Evolutionary conservation across 1,140 invertebrate genomes (phyloP).

Genomic region (Drosophila navojoa): DNA sequence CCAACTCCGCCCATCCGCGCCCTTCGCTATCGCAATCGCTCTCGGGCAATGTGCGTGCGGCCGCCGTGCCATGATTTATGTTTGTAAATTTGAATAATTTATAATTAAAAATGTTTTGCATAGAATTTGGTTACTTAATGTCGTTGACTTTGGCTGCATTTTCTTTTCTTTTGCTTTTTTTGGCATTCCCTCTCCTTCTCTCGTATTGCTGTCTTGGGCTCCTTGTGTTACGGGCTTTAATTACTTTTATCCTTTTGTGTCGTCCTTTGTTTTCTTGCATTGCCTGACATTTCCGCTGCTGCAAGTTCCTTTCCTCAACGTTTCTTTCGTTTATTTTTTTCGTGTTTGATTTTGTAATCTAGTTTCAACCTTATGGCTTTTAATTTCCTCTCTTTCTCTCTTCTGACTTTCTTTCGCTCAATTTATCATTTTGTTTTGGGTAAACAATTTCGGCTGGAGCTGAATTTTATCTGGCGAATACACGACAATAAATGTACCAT

Average conservation of each 20-base stretch:
- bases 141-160: conserved; percentile 59
- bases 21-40: conserved; percentile 37
- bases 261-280: conserved; percentile 31
- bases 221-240: conserved; percentile 58
- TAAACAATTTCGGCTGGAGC: conserved; percentile 11
- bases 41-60: conserved; percentile 59
- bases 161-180: conserved; percentile 42
- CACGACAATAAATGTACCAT: conserved; percentile 21
- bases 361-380: conserved; percentile 72
- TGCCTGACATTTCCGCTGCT: conserved; percentile 59
- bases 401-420: conserved; percentile 33
- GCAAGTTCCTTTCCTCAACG: conserved; percentile 31
- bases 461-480: background rate
- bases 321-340: conserved; percentile 18
- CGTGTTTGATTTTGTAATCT: conserved; percentile 56
- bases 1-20: conserved; percentile 5
- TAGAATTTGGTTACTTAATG: conserved; percentile 79
- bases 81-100: conserved; percentile 81
- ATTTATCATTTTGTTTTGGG: conserved; percentile 64
- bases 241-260: conserved; percentile 74
- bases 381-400: conserved; percentile 61
- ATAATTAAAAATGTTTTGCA: conserved; percentile 78
- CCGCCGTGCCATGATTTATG: conserved; percentile 69
- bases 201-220: conserved; percentile 30
- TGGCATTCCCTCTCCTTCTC: conserved; percentile 15